Evolutionary conservation across 2,888 invertebrate species (phyloP).

Genomic region (Cataglyphis cursor): DNA sequence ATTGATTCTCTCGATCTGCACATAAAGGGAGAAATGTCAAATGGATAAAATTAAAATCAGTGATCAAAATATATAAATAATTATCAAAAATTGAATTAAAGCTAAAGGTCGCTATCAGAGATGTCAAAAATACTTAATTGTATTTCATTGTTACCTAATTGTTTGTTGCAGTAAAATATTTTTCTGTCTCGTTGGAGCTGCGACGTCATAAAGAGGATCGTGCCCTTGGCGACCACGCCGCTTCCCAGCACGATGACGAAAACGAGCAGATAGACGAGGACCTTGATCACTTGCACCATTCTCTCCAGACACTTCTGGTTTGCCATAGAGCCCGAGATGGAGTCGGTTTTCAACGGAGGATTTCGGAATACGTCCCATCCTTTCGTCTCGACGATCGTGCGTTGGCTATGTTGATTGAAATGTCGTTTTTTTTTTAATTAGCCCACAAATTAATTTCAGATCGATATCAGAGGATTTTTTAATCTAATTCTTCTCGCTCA

Average conservation of each 20-base stretch:
- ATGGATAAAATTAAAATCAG: not conserved
- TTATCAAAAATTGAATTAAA: not conserved
- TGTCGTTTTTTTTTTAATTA: not conserved
- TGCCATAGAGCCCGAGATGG: slow-evolving; percentile 95
- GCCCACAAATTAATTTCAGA: not conserved
- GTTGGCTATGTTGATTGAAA: slow-evolving; percentile 88
- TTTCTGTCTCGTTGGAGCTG: slow-evolving; percentile 93
- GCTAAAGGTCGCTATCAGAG: not conserved
- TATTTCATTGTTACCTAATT: slow-evolving; percentile 89
- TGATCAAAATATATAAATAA: not conserved
- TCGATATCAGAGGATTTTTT: not conserved
- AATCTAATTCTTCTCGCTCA: not conserved
- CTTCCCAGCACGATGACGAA: slow-evolving; percentile 94
- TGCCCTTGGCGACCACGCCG: slow-evolving; percentile 95
- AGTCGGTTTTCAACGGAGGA: slow-evolving; percentile 95
- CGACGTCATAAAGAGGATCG: slow-evolving; percentile 96
- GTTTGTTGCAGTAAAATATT: slow-evolving; percentile 94
- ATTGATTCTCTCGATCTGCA: slow-evolving; percentile 95
- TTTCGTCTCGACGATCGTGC: slow-evolving; percentile 95
- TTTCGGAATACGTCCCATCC: slow-evolving; percentile 99
- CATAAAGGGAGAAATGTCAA: slow-evolving; percentile 66
- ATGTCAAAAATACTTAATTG: no score
- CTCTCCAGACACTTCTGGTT: slow-evolving; percentile 95
- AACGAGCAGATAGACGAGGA: slow-evolving; percentile 94
- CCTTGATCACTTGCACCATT: slow-evolving; percentile 94